Conservation (phyloP, 1,140 invertebrate species). For the Brachionus rubens region DNA sequence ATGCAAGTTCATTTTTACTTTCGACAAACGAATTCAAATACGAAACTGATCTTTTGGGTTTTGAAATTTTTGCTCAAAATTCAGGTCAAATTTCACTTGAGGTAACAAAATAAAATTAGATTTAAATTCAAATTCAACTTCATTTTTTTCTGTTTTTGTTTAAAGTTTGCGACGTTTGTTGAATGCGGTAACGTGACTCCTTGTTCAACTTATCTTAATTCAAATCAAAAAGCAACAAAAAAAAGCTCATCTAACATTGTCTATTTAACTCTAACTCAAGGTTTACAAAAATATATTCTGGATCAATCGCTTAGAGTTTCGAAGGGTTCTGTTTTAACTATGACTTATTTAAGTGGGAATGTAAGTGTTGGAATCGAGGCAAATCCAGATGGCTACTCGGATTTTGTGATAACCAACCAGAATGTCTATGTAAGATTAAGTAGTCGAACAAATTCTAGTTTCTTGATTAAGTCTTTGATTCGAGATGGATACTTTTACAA, state of each 20-base stretch:
- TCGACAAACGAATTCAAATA: constrained; percentile 1
- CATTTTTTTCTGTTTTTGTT: neutral
- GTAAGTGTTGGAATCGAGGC: too few species aligned
- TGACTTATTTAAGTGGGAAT: neutral
- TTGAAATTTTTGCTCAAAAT: neutral
- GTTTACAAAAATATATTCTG: neutral
- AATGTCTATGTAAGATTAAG: too few species aligned
- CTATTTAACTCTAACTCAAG: neutral
- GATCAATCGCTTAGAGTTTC: neutral
- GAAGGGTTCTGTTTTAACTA: neutral
- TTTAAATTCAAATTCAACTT: neutral
- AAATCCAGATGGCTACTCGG: too few species aligned
- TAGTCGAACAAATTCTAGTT: too few species aligned
- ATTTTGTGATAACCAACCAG: neutral
- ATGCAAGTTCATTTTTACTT: neutral
- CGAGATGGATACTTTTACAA: too few species aligned
- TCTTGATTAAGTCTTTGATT: too few species aligned
- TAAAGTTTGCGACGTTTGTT: neutral
- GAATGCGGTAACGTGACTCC: constrained; percentile 4
- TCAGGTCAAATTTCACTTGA: neutral
- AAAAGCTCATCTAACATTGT: neutral
- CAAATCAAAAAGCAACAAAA: neutral
- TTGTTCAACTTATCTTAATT: neutral
- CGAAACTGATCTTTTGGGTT: neutral
- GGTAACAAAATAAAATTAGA: neutral